Conservation (phyloP, 37 sponge, comb jelly and placozoan species). For the Axinella damicornis region DNA sequence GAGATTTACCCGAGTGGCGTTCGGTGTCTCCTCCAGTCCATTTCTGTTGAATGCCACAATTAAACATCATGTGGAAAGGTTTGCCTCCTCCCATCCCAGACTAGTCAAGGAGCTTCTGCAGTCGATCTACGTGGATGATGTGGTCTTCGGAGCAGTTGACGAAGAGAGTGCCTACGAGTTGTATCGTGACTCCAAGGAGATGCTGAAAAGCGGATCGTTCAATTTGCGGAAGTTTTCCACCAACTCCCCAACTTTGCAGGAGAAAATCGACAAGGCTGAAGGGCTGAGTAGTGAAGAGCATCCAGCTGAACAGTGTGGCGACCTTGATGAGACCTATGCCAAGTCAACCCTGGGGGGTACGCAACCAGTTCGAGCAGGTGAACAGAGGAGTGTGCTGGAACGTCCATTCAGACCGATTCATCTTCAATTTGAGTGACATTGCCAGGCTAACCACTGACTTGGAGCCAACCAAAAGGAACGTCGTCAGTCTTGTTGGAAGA, state of each 20-base stretch:
- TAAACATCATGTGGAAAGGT: constrained; percentile 20
- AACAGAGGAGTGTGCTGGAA: constrained; percentile 23
- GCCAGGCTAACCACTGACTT: background rate
- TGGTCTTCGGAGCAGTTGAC: constrained; percentile 15
- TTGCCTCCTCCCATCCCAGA: background rate
- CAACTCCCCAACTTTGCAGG: constrained; percentile 1
- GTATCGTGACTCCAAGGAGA: constrained; percentile 13
- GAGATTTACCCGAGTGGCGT: constrained; percentile 30
- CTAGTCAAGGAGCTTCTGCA: background rate
- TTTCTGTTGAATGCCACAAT: constrained; percentile 34
- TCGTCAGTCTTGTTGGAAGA: constrained; percentile 4
- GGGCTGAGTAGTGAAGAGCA: no score
- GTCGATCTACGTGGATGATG: constrained; percentile 50
- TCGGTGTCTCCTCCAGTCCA: constrained; percentile 39
- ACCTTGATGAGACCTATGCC: constrained; percentile 10
- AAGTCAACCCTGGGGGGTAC: background rate
- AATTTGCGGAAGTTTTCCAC: constrained; percentile 25
- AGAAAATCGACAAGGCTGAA: background rate
- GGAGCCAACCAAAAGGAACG: background rate
- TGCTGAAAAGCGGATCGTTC: constrained; percentile 10
- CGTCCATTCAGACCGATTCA: background rate
- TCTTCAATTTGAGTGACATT: background rate
- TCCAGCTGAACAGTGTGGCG: no score
- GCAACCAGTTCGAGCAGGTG: background rate
- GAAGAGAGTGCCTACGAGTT: constrained; percentile 21